phyloP scores from a whole-genome alignment of 1,140 invertebrate species.

The Gonatopus flavifemur region DNA sequence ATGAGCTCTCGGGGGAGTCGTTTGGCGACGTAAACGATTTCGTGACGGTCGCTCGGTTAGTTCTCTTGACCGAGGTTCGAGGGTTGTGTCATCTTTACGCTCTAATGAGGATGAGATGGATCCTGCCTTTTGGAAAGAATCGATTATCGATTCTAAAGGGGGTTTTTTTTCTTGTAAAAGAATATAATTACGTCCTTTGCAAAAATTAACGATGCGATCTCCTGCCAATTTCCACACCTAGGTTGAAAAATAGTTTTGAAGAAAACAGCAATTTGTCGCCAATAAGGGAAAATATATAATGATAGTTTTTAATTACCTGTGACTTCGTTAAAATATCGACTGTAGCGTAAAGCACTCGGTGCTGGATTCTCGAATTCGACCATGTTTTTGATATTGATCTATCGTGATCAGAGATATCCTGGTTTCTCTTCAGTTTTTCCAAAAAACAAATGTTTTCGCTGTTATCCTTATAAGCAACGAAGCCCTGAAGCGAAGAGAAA shows the following conservation, averaged over 20 bases:
- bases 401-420: not conserved
- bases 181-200: constrained; percentile 31
- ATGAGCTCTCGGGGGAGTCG: constrained; percentile 28
- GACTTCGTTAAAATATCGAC: constrained; percentile 30
- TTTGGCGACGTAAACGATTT: constrained; percentile 25
- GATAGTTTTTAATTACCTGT: constrained; percentile 42
- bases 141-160: too few species aligned
- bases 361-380: constrained; percentile 4
- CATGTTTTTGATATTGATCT: not conserved
- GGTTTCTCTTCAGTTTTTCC: constrained; percentile 28
- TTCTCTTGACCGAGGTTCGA: too few species aligned
- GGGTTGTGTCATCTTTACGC: too few species aligned
- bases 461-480: constrained; percentile 42
- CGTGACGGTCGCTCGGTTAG: too few species aligned
- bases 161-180: constrained; percentile 30
- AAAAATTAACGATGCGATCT: constrained; percentile 42
- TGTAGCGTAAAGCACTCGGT: constrained; percentile 31
- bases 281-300: not conserved
- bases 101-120: too few species aligned
- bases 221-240: constrained; percentile 49
- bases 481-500: too few species aligned
- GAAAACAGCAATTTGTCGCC: not conserved
- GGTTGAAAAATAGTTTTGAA: not conserved
- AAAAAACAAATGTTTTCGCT: constrained; percentile 40
- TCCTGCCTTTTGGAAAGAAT: too few species aligned